These are phyloP conservation scores for Caenorhabditis sp. DNA, from an alignment of 2,888 invertebrate species.

Conservation along the genomic window DNA sequence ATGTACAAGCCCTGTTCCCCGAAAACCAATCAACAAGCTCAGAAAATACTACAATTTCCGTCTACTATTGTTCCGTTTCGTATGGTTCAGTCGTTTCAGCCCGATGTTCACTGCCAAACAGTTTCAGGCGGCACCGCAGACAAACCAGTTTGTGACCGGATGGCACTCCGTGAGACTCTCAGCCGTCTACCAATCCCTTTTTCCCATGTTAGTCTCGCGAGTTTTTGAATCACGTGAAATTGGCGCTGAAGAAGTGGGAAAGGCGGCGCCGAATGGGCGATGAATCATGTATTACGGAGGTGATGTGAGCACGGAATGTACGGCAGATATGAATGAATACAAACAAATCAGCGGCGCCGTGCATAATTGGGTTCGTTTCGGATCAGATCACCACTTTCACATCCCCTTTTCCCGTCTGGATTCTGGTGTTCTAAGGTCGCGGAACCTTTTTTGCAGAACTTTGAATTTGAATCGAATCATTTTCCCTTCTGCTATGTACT, in stretches of 20 bases:
- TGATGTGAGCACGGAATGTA: slow-evolving; percentile 32
- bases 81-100: no score
- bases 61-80: slow-evolving; percentile 12
- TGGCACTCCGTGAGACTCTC: slow-evolving; percentile 11
- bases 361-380: slow-evolving; percentile 46
- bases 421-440: neutral
- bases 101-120: neutral
- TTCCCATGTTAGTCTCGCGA: slow-evolving; percentile 23
- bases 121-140: neutral
- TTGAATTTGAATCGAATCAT: slow-evolving; percentile 23
- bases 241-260: slow-evolving; percentile 35
- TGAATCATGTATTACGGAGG: slow-evolving; percentile 45
- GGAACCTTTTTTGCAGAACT: neutral
- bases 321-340: slow-evolving; percentile 27
- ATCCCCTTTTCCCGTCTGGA: neutral
- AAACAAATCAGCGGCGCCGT: slow-evolving; percentile 28
- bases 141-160: slow-evolving; percentile 32
- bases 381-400: slow-evolving; percentile 9
- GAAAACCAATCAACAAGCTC: slow-evolving; percentile 22
- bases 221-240: slow-evolving; percentile 41
- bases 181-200: slow-evolving; percentile 1
- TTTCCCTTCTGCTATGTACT: slow-evolving; percentile 21
- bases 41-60: slow-evolving; percentile 20
- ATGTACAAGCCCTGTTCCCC: neutral
- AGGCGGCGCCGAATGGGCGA: slow-evolving; percentile 4